A percentile compares a stretch with the other conserved stretches of the same genome.
Evolutionary conservation across 2,888 invertebrate genomes (phyloP).

Genomic region (Hypena proboscidalis): DNA sequence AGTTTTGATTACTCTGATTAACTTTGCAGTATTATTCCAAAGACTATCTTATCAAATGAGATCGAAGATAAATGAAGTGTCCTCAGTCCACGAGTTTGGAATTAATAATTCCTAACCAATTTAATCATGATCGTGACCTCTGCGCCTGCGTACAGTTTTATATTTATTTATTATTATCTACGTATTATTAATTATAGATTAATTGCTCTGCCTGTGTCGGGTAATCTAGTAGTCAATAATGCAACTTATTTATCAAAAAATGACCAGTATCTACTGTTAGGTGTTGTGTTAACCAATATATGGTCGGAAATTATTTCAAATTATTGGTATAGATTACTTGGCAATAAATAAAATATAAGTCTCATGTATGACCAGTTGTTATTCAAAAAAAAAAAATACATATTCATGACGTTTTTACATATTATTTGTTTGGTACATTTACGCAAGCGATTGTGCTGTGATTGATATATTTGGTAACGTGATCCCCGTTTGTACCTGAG

Average conservation of each 20-base stretch:
- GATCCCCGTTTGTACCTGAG: conserved; percentile 36
- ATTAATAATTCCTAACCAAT: conserved; percentile 29
- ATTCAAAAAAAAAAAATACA: neutral
- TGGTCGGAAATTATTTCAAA: neutral
- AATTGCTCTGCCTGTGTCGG: conserved; percentile 28
- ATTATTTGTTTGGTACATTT: neutral
- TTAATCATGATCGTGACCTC: conserved; percentile 31
- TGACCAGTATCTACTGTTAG: neutral
- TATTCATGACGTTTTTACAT: conserved; percentile 1
- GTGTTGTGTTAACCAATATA: no score
- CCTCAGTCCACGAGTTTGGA: conserved; percentile 20
- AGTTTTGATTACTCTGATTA: no score
- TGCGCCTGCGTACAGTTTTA: conserved; percentile 31
- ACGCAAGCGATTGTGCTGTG: conserved; percentile 7
- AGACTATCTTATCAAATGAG: conserved; percentile 39
- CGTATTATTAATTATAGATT: conserved; percentile 28
- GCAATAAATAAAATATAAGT: conserved; percentile 5
- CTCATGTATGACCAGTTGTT: neutral
- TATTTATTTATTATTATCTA: conserved; percentile 34
- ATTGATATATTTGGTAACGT: conserved; percentile 29
- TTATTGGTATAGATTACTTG: conserved; percentile 4
- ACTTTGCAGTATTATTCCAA: no score
- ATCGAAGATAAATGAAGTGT: conserved; percentile 19
- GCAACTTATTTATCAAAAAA: conserved; percentile 3
- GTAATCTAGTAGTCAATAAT: conserved; percentile 11